Conservation (phyloP, 1,140 invertebrate species). For the Watersipora subatra region DNA sequence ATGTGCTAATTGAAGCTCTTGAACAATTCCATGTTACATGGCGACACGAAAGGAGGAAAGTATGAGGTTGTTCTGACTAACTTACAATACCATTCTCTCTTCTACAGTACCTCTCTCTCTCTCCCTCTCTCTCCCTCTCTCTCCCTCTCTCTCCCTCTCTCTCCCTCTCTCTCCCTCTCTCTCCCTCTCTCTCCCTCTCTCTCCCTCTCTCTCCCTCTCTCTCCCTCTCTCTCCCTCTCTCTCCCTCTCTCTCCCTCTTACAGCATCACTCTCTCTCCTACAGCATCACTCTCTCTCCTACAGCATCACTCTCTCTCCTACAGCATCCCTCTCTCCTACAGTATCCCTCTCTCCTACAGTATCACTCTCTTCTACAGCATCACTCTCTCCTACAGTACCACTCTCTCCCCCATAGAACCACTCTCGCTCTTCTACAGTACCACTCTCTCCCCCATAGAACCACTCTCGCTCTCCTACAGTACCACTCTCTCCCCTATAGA, state of each 20-base stretch:
- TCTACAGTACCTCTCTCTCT: neutral
- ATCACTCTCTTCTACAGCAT: neutral
- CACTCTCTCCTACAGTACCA: no score
- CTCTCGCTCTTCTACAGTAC: no score
- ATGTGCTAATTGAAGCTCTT: no score
- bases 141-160: neutral
- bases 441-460: no score
- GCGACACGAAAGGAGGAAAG: no score
- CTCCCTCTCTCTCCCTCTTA: neutral
- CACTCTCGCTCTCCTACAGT: no score
- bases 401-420: no score
- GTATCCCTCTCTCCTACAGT: slow-evolving; percentile 2
- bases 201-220: slow-evolving; percentile 1
- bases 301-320: neutral
- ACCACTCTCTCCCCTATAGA: no score
- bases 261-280: neutral
- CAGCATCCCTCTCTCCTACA: slow-evolving; percentile 4
- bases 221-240: slow-evolving; percentile 5
- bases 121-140: neutral
- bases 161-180: neutral
- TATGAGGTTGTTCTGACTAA: no score
- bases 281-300: neutral
- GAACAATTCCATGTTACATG: no score
- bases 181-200: slow-evolving; percentile 1
- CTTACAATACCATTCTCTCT: neutral